Conservation (phyloP, 2,113 vertebrate species). For the Phrynosoma platyrhinos region DNA sequence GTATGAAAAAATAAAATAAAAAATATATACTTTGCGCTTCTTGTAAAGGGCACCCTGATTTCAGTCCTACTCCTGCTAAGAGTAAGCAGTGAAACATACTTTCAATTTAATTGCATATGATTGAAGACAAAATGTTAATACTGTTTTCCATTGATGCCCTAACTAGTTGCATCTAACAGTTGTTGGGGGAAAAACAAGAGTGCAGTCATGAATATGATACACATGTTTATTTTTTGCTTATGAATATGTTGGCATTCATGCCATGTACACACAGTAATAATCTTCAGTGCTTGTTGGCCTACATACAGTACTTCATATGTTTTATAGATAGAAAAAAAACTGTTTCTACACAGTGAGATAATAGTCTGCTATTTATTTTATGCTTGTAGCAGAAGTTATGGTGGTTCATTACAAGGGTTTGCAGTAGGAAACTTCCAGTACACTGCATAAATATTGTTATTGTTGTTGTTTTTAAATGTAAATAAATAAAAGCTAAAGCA, state of each 20-base stretch:
- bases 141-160: neutral
- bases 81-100: no score
- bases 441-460: neutral
- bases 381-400: neutral
- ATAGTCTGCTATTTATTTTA: neutral
- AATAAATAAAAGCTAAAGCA: accelerated
- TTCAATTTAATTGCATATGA: no score
- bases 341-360: neutral
- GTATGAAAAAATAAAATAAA: neutral
- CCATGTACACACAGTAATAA: neutral
- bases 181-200: neutral
- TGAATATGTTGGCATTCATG: neutral
- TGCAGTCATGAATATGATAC: neutral
- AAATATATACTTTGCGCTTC: neutral
- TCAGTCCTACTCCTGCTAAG: no score
- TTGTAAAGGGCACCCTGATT: neutral
- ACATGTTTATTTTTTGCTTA: neutral
- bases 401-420: neutral
- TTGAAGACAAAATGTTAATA: neutral
- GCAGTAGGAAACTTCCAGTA: neutral
- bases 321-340: neutral
- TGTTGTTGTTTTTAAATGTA: neutral
- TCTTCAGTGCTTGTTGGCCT: neutral
- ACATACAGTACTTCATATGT: no score
- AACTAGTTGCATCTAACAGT: neutral